Conservation (phyloP, 2,888 invertebrate genomes). For the Loripinus fragilis region DNA sequence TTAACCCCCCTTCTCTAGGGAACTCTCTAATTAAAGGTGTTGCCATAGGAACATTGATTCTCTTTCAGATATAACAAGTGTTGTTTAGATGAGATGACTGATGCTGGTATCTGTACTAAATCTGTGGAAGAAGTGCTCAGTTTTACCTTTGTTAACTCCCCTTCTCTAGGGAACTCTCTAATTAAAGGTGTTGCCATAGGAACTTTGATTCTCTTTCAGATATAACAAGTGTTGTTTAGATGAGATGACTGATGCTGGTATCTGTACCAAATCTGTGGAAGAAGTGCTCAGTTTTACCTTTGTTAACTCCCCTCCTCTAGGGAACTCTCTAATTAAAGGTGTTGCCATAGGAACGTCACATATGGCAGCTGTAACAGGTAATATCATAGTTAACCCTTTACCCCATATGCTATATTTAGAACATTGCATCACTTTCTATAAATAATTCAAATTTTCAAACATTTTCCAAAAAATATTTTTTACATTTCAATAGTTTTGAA, state of each 20-base stretch:
- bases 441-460: too few species aligned
- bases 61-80: constrained; percentile 82
- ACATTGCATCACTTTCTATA: too few species aligned
- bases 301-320: constrained; percentile 73
- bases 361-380: constrained; percentile 80
- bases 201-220: too few species aligned
- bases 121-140: constrained; percentile 76
- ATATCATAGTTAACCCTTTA: too few species aligned
- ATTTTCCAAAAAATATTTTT: too few species aligned
- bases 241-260: constrained; percentile 64
- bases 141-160: constrained; percentile 75
- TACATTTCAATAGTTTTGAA: too few species aligned
- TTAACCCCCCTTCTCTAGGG: constrained; percentile 72
- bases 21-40: constrained; percentile 71
- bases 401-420: too few species aligned
- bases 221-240: constrained; percentile 82
- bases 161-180: constrained; percentile 68
- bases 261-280: constrained; percentile 67
- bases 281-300: constrained; percentile 77
- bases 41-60: constrained; percentile 70
- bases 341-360: constrained; percentile 82
- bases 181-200: constrained; percentile 77
- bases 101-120: constrained; percentile 61
- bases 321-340: constrained; percentile 64
- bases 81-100: constrained; percentile 74